Base-by-base conservation (phyloP, 2,888 invertebrate genomes). In the Calephelis perditalis region DNA sequence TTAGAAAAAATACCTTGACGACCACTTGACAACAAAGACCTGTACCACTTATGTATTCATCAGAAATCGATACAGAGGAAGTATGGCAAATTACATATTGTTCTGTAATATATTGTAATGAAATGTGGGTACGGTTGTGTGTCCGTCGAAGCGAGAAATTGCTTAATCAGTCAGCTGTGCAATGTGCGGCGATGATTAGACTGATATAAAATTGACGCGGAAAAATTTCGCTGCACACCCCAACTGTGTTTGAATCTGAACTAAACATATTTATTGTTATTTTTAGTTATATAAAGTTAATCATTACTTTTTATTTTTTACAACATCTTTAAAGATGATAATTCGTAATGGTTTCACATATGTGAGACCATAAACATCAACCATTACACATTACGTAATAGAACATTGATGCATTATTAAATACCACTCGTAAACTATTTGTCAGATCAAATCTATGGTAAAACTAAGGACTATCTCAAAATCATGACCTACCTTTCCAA, bases 111-210 rank as follows among this genome's bases (percentile, higher is more conserved):
- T 80, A 84, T 86, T 83, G 74, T 86, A 87, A 89, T 87, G 79
- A 88, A 86, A 86, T 78, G 77, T 80, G 75, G 75, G 75, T 72
- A 73, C 75, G 72, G 78, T 76, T 77, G 77, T 73, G 75, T 77
- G 77, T 73, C 75, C 78, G 79, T 70, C 84, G 82, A 76, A 79
- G 81, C 87, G 82, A 71, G 76, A 82, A 89, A 90, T 89, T 86
- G 89, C 83, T 82, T 82, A 87, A 86, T 86, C 89, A 86, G 71
- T 84, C 83, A 79, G 76, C 84, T 86, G 87, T 86, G 79, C 78
- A 84, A 74, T 74, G 63, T 73, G 71, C 72, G 71, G 70, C 72
- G 77, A 79, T 82, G 86, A 89, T 89, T 87, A 86, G 87, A 70
- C 65, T 66, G 72, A 78, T 80, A 81, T 84, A 78, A 82, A 85